Conservation (phyloP, 1,140 invertebrate species). For the Drosophila pseudoananassae region DNA sequence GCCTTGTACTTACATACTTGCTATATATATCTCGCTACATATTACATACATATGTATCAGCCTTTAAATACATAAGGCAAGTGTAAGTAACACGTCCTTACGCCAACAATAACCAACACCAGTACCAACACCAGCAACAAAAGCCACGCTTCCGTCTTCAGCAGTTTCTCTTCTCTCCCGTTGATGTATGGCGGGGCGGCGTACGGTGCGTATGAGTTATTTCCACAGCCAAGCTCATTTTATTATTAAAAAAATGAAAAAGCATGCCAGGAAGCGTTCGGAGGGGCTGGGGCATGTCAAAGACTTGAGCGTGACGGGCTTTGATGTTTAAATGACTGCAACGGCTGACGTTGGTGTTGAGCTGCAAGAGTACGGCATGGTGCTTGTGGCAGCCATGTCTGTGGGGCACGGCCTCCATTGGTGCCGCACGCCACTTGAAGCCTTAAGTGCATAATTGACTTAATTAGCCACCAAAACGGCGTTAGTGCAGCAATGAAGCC, state of each 20-base stretch:
- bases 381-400: conserved; percentile 11
- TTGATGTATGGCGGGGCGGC: conserved; percentile 75
- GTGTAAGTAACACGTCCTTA: conserved; percentile 79
- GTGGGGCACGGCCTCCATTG: conserved; percentile 42
- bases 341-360: conserved; percentile 28
- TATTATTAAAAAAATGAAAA: conserved; percentile 72
- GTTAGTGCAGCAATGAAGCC: conserved; percentile 50
- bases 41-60: conserved; percentile 54
- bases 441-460: conserved; percentile 80
- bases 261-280: conserved; percentile 31
- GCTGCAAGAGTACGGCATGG: conserved; percentile 1
- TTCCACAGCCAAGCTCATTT: conserved; percentile 71
- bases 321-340: conserved; percentile 80
- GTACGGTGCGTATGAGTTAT: conserved; percentile 82
- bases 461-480: conserved; percentile 80
- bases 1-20: conserved; percentile 46
- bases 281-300: conserved; percentile 4
- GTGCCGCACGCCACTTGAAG: conserved; percentile 74
- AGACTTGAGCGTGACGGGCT: conserved; percentile 70
- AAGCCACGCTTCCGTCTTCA: conserved; percentile 15
- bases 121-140: conserved; percentile 13
- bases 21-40: conserved; percentile 34
- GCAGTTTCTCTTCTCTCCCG: conserved; percentile 5
- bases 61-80: conserved; percentile 70
- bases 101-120: conserved; percentile 40